Percentiles rank a stretch among this genome's conserved stretches.
Conservation (phyloP, 2,888 invertebrate genomes). For the Matsumyia berberina region DNA sequence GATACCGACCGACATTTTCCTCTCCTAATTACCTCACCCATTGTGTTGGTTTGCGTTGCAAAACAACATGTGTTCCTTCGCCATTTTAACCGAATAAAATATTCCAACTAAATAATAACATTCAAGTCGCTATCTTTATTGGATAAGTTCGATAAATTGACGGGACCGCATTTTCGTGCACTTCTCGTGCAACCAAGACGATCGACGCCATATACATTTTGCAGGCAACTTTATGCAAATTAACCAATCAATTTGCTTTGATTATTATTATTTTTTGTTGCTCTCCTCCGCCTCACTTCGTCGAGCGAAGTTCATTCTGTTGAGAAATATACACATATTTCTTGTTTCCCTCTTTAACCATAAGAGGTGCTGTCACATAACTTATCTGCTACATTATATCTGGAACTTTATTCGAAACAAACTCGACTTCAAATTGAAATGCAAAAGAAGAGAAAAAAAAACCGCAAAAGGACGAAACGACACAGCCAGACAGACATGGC, state of each 20-base stretch:
- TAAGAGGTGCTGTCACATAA: conserved; percentile 71
- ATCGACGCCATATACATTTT: conserved; percentile 16
- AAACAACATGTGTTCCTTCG: not conserved
- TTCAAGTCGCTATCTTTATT: conserved; percentile 57
- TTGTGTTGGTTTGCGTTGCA: not conserved
- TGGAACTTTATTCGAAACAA: conserved; percentile 67
- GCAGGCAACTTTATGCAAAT: conserved; percentile 67
- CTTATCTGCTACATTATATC: conserved; percentile 71
- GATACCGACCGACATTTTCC: not conserved
- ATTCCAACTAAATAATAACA: conserved; percentile 51
- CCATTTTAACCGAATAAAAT: conserved; percentile 42
- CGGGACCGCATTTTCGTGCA: conserved; percentile 24
- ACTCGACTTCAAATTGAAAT: conserved; percentile 23
- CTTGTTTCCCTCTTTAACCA: conserved; percentile 14
- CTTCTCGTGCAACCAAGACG: not conserved
- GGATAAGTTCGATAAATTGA: conserved; percentile 33
- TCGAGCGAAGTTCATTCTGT: conserved; percentile 57
- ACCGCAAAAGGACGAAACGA: not conserved
- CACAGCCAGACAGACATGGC: conserved; percentile 12
- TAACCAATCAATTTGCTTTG: conserved; percentile 69
- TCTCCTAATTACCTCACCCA: conserved; percentile 2
- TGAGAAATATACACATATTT: conserved; percentile 39
- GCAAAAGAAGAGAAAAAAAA: conserved; percentile 25
- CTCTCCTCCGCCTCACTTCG: conserved; percentile 34
- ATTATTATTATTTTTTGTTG: conserved; percentile 47